phyloP scores from a whole-genome alignment of 2,888 invertebrate genomes.

The Drosophila villosipedis region DNA sequence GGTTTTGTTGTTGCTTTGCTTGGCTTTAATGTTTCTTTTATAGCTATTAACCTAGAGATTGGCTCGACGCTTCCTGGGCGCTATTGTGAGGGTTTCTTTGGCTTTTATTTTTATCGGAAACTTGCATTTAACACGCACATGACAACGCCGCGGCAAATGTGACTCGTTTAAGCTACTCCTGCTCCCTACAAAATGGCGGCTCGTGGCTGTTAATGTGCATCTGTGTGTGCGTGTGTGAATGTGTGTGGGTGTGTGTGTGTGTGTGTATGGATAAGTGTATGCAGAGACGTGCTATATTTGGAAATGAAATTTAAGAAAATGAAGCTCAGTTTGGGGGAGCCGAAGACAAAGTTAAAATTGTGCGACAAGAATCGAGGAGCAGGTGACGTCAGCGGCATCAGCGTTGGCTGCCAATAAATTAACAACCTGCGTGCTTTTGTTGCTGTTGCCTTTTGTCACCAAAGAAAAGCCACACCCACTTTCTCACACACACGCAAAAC shows the following conservation, averaged over 20 bases:
- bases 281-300: constrained; percentile 69
- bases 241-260: background rate
- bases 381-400: constrained; percentile 48
- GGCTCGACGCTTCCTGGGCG: constrained; percentile 26
- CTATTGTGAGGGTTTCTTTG: constrained; percentile 16
- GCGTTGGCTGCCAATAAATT: constrained; percentile 45
- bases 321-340: constrained; percentile 19
- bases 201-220: constrained; percentile 4
- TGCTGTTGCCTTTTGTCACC: constrained; percentile 46
- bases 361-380: constrained; percentile 10
- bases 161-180: constrained; percentile 15
- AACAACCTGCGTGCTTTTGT: constrained; percentile 33
- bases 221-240: background rate
- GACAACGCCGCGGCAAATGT: constrained; percentile 45
- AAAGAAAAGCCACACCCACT: constrained; percentile 33
- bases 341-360: constrained; percentile 22
- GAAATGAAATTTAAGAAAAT: constrained; percentile 73
- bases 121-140: constrained; percentile 75
- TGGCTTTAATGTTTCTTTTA: constrained; percentile 48
- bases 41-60: constrained; percentile 51
- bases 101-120: constrained; percentile 57
- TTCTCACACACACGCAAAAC: constrained; percentile 17
- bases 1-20: constrained; percentile 7
- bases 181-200: constrained; percentile 37
- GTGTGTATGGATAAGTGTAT: constrained; percentile 14